Evolutionary conservation across 1,140 invertebrate species (phyloP).

Genomic region (Lasioglossum baleicum): DNA sequence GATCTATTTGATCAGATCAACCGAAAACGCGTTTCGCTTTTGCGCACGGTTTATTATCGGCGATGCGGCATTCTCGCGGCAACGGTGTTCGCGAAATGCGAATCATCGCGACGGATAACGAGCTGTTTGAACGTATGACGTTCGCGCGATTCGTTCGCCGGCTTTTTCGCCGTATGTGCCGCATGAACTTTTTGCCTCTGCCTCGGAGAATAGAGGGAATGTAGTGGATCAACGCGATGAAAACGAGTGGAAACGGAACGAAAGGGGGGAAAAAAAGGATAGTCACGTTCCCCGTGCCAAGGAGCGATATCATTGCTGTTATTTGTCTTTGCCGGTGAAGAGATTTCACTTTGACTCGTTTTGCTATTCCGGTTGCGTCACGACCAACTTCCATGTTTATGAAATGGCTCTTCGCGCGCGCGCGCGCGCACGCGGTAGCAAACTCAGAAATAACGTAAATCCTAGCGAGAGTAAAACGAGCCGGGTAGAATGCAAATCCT

Average conservation of each 20-base stretch:
- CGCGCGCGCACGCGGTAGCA: slow-evolving; percentile 14
- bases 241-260: neutral
- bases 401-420: slow-evolving; percentile 52
- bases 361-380: slow-evolving; percentile 66
- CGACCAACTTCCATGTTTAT: slow-evolving; percentile 67
- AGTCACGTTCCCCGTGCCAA: slow-evolving; percentile 32
- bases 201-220: no score
- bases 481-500: slow-evolving; percentile 59
- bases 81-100: neutral
- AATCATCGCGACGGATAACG: neutral
- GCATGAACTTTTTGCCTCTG: neutral
- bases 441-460: slow-evolving; percentile 64
- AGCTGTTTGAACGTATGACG: neutral
- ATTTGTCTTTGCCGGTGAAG: slow-evolving; percentile 51
- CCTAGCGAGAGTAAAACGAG: slow-evolving; percentile 50
- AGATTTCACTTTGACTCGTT: slow-evolving; percentile 61
- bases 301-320: slow-evolving; percentile 33
- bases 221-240: neutral
- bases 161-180: neutral
- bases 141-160: neutral
- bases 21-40: neutral
- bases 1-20: neutral
- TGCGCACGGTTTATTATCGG: neutral
- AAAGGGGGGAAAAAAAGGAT: neutral
- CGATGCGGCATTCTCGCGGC: neutral